Evolutionary conservation across 35 echinoderm and acorn worm genomes (phyloP).

Genomic region (Patiria miniata): DNA sequence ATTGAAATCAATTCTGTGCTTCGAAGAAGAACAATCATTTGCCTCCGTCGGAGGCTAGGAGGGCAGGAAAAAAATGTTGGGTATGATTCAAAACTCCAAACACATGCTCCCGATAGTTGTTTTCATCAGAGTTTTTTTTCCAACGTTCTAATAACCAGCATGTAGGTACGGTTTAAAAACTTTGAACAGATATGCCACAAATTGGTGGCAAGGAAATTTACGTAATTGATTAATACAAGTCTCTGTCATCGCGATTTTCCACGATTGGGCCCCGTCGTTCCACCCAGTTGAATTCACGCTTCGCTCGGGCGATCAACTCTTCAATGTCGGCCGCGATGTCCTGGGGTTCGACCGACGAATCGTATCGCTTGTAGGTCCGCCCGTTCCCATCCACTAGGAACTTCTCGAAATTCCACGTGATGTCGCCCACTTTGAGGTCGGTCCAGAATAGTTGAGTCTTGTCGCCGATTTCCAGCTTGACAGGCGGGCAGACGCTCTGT

Average conservation of each 20-base stretch:
- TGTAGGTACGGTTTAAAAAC: too few species aligned
- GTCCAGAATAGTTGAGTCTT: slow-evolving; percentile 57
- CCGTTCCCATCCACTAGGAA: slow-evolving; percentile 74
- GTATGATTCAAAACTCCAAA: too few species aligned
- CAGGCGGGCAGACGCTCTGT: slow-evolving; percentile 71
- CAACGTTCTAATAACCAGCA: too few species aligned
- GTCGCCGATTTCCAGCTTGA: slow-evolving; percentile 77
- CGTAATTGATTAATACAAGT: not conserved
- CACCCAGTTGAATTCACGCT: not conserved
- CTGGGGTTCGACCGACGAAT: slow-evolving; percentile 48
- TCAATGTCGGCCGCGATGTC: slow-evolving; percentile 54
- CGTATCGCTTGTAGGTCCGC: slow-evolving; percentile 73
- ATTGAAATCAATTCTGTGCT: too few species aligned
- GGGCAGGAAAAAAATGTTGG: too few species aligned
- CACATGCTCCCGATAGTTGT: too few species aligned
- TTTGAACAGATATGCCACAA: too few species aligned
- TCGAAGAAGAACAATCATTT: too few species aligned
- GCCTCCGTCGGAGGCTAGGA: too few species aligned
- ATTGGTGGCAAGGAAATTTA: too few species aligned
- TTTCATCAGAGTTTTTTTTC: too few species aligned
- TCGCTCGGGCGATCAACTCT: not conserved
- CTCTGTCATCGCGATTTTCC: not conserved
- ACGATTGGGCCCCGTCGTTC: not conserved
- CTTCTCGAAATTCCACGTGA: slow-evolving; percentile 97
- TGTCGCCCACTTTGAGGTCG: slow-evolving; percentile 57